These are phyloP conservation scores for Drosophila neutralis DNA, from an alignment of 2,888 invertebrate species.

Conservation along the genomic window DNA sequence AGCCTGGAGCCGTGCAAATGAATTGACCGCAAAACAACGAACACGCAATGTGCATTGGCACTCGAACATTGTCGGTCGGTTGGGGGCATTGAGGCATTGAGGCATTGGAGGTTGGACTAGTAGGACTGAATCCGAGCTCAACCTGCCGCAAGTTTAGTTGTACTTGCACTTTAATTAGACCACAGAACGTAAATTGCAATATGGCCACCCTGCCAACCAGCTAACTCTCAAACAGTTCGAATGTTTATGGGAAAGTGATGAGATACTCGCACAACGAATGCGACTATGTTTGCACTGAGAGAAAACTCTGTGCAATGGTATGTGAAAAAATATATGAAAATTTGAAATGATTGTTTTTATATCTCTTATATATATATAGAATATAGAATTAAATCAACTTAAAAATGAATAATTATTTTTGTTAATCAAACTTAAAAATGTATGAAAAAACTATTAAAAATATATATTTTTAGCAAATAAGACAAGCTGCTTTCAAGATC, in stretches of 20 bases:
- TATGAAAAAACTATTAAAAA: neutral
- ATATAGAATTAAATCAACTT: neutral
- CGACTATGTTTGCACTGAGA: slow-evolving; percentile 4
- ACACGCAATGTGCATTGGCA: slow-evolving; percentile 66
- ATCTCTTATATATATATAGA: neutral
- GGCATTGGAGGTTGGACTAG: neutral
- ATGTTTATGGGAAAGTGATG: slow-evolving; percentile 80
- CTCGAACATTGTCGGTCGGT: slow-evolving; percentile 24
- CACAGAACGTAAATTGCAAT: slow-evolving; percentile 81
- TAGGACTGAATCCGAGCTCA: slow-evolving; percentile 19
- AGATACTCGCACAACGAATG: slow-evolving; percentile 56
- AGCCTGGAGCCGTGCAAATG: slow-evolving; percentile 61
- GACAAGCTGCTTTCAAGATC: neutral
- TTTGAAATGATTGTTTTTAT: neutral
- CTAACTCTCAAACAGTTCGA: slow-evolving; percentile 31
- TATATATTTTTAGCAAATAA: neutral
- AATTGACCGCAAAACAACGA: slow-evolving; percentile 71
- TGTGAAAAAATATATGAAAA: neutral
- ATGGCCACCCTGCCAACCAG: slow-evolving; percentile 46
- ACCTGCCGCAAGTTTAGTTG: slow-evolving; percentile 71
- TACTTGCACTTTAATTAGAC: slow-evolving; percentile 80
- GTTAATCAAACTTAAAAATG: neutral
- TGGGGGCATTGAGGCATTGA: neutral
- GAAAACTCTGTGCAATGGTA: too few relatives aligned
- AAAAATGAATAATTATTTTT: neutral